Evolutionary conservation across 2,113 vertebrate genomes (phyloP).

Genomic region (Scatophagus argus): DNA sequence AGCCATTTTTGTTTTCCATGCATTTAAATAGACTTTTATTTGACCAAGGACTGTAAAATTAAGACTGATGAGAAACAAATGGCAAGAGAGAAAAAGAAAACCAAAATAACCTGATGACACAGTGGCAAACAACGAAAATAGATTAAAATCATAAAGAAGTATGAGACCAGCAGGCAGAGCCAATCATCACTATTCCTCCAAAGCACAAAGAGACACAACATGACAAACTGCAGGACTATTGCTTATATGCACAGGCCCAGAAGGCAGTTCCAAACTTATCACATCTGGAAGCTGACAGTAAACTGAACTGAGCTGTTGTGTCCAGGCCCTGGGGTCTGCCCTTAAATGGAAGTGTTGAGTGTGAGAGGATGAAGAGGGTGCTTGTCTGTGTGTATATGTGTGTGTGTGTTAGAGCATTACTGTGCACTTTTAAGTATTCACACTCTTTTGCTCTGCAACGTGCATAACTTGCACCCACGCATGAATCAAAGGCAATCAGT

Average conservation of each 20-base stretch:
- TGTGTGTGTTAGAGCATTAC: no score
- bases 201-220: neutral
- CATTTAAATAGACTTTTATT: neutral
- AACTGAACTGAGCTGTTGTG: constrained; percentile 53
- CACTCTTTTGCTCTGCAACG: constrained; percentile 10
- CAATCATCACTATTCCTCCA: neutral
- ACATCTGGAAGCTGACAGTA: constrained; percentile 30
- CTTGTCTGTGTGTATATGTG: constrained; percentile 6
- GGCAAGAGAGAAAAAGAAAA: neutral
- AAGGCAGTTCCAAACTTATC: constrained; percentile 7
- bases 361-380: constrained; percentile 17
- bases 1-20: neutral
- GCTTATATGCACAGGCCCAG: neutral
- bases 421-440: constrained; percentile 13
- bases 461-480: neutral
- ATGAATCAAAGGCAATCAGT: constrained; percentile 7
- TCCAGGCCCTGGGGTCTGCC: constrained; percentile 46
- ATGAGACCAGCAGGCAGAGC: neutral
- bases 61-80: neutral
- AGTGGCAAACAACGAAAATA: neutral
- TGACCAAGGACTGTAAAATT: neutral
- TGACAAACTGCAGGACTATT: constrained; percentile 36
- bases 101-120: neutral
- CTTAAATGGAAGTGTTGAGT: constrained; percentile 76
- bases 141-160: neutral